A percentile compares a stretch with the other conserved stretches of the same genome.
phyloP scores from a whole-genome alignment of 2,888 invertebrate species.

The Ectropis crepuscularia region DNA sequence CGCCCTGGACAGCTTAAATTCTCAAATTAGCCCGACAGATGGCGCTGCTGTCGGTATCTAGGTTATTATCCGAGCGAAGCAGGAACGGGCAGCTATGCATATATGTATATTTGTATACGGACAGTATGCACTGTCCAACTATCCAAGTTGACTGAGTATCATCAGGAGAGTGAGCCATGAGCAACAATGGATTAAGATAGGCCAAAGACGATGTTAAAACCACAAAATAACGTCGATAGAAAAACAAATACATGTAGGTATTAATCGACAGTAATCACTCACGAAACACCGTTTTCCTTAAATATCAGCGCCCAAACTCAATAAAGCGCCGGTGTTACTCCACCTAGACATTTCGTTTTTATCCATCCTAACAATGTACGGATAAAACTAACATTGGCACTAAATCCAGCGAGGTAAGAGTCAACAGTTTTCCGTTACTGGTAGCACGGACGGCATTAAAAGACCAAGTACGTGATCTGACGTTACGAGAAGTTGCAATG shows the following conservation, averaged over 20 bases:
- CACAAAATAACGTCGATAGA: background rate
- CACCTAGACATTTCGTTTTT: constrained; percentile 15
- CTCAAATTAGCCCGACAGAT: too few species aligned
- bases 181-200: too few species aligned
- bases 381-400: constrained; percentile 37
- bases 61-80: too few species aligned
- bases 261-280: constrained; percentile 1
- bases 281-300: constrained; percentile 3
- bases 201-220: background rate
- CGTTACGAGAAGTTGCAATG: constrained; percentile 32
- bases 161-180: too few species aligned
- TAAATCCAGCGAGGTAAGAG: constrained; percentile 33
- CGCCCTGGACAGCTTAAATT: too few species aligned
- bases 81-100: too few species aligned
- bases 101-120: too few species aligned
- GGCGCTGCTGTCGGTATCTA: too few species aligned
- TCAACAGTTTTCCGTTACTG: constrained; percentile 43
- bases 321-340: constrained; percentile 7
- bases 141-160: too few species aligned
- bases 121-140: too few species aligned
- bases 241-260: background rate
- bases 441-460: constrained; percentile 42
- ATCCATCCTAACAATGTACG: constrained; percentile 40
- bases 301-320: constrained; percentile 11
- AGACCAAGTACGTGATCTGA: constrained; percentile 47